Base-by-base conservation (phyloP, 2,797 vertebrate species). In the Etheostoma nigrum region DNA sequence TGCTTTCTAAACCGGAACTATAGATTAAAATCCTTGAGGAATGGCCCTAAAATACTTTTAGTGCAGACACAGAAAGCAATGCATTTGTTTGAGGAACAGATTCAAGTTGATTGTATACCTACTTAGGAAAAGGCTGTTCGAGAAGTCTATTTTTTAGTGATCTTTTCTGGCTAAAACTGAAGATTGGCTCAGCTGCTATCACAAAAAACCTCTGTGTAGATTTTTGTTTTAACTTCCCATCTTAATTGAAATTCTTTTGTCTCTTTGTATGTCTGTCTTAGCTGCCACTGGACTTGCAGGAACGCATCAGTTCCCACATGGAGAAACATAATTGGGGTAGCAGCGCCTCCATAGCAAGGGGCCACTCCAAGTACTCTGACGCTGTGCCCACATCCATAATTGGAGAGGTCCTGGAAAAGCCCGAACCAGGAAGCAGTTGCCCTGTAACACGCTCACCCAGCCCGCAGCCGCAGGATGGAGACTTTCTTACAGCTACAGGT, bases 241-340 rank as follows among this genome's bases (percentile, higher is more conserved):
- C 16, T 78, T 73, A 16, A 76, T 73, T 5, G 36, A 63, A 6
- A 18, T 58, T 79, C 10, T 79, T 66, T 68, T 74, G 49, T 81
- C 19, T 77, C 27, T 82, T 33, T 83, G 23, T 5, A 7, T 67
- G 27, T 79, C 44, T 51, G 54, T 78, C 86, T 53, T 89, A 99
- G 98, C 86, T 99, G 84, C 97, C 97, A 1, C 82, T 93, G 42
- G 97, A 98, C 71, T 97, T 99, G 84, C 97, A 98, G 93, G 96
- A 97, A 89, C 95, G 96, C 42, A 91, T 97, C 86, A 98, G 96
- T 92, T 95, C 96, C 83, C 96, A 98, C 76, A 90, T 97, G 86
- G 96, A 98, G 89, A 96, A 97, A 77, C 96, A 96, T 0, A 94
- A 94, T 44, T 93, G 79, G 13, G 75, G 86, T 5, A 82, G 82